Evolutionary conservation across 2,888 invertebrate genomes (phyloP).

Genomic region (Plagodis dolabraria): DNA sequence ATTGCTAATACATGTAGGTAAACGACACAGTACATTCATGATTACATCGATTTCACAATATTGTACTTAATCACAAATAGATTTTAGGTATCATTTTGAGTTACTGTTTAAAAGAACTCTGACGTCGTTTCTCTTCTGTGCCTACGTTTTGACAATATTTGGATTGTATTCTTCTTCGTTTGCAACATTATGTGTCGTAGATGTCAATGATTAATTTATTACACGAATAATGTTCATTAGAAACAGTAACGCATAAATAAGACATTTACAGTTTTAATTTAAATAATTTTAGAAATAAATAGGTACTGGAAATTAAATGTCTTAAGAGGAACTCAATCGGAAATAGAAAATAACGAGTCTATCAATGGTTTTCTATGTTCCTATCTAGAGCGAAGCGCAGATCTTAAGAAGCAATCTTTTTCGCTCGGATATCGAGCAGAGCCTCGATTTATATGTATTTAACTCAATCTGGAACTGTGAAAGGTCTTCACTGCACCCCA

Average conservation of each 20-base stretch:
- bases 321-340: conserved; percentile 20
- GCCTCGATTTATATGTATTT: no score
- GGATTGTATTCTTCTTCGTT: no score
- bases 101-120: conserved; percentile 1
- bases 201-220: background rate
- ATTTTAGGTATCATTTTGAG: conserved; percentile 10
- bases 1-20: conserved; percentile 59
- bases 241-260: conserved; percentile 3
- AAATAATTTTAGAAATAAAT: conserved; percentile 20
- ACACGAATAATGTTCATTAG: background rate
- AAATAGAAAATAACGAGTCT: conserved; percentile 21
- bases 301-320: conserved; percentile 17
- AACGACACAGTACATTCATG: conserved; percentile 38
- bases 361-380: background rate
- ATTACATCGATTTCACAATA: conserved; percentile 46
- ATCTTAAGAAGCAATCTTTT: no score
- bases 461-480: no score
- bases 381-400: background rate
- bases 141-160: no score
- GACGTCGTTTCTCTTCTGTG: no score
- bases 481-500: no score
- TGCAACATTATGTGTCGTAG: no score
- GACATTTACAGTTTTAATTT: conserved; percentile 12
- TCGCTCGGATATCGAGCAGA: no score
- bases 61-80: conserved; percentile 55